Percentiles rank a stretch among this genome's conserved stretches.
Evolutionary conservation across 2,797 vertebrate species (phyloP).

Genomic region (Bovichtus variegatus): DNA sequence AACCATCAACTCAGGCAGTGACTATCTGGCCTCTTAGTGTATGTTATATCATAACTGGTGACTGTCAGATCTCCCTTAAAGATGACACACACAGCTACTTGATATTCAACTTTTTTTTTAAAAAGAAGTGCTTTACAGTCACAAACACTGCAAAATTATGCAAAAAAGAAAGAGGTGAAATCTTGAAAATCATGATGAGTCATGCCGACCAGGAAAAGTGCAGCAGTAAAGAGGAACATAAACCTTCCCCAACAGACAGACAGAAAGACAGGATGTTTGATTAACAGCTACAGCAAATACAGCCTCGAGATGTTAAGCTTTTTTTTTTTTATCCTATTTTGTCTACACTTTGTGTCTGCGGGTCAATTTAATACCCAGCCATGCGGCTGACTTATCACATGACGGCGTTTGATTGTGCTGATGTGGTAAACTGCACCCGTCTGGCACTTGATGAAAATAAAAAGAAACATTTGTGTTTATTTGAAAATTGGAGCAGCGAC

Average conservation of each 20-base stretch:
- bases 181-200: conserved; percentile 13
- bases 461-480: conserved; percentile 52
- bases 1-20: not conserved
- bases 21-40: not conserved
- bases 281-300: not conserved
- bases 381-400: conserved; percentile 42
- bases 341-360: not conserved
- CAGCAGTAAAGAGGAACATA: conserved; percentile 8
- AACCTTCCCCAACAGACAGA: not conserved
- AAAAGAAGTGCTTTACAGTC: conserved; percentile 4
- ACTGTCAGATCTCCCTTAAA: conserved; percentile 9
- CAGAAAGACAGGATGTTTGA: not conserved
- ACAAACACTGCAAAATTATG: not conserved
- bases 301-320: not conserved
- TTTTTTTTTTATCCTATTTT: not conserved
- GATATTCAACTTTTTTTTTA: not conserved
- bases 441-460: conserved; percentile 37
- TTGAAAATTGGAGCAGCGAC: conserved; percentile 33
- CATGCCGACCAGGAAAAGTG: conserved; percentile 17
- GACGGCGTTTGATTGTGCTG: conserved; percentile 35
- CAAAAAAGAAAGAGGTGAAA: not conserved
- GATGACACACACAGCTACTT: not conserved
- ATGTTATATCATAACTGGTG: not conserved
- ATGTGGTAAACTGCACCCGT: conserved; percentile 45
- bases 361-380: conserved; percentile 21